Evolutionary conservation across 2,113 vertebrate species (phyloP), one percentile per base, ranked within the genome.

Genomic region (Heterocephalus glaber): DNA sequence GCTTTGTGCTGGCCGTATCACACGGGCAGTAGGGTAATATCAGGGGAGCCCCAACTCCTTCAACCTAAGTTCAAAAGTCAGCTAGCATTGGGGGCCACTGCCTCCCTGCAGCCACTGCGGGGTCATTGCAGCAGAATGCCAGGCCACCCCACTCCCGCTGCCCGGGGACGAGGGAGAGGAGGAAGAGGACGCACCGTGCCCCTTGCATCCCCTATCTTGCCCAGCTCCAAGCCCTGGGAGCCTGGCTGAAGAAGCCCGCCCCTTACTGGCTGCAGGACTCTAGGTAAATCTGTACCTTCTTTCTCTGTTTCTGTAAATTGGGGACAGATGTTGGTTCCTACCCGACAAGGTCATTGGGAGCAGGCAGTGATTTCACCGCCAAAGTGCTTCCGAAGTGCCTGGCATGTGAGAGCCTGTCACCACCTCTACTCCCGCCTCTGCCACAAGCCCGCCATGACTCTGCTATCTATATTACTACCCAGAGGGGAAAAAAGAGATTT

Each of bases 321-420:
- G 20, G 35, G 74, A 26, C 17, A 14, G 22, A 35, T 6, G 7
- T 1, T 28, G 68, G 16, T 41, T 49, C 91, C 92, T 14, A 0
- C 13, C 11, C 63, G 38, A 0, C 4, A 1, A 35, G 77, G 33
- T 8, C 72, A 19, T 2, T 28, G 72, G 26, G 86, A 61, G 11
- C 35, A 41, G 41, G 6, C 1, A 0, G 12, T 8, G n/a, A 60
- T 49, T 7, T 3, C 11, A 44, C 5, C 3, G 4, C n/a, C 9
- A 0, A 20, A 65, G 77, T 2, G n/a, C 28, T n/a, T 0, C 9
- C 38, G 3, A 35, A 35, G 58, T 2, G 5, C 66, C 74, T 3
- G 58, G 35, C 13, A 1, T 3, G 0, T 0, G 9, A 30, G 49
- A 35, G 22, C 13, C 3, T 5, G 12, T 35, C 17, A 8, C 33